Evolutionary conservation across 2,888 invertebrate species (phyloP).

Genomic region (Torymus texanus): DNA sequence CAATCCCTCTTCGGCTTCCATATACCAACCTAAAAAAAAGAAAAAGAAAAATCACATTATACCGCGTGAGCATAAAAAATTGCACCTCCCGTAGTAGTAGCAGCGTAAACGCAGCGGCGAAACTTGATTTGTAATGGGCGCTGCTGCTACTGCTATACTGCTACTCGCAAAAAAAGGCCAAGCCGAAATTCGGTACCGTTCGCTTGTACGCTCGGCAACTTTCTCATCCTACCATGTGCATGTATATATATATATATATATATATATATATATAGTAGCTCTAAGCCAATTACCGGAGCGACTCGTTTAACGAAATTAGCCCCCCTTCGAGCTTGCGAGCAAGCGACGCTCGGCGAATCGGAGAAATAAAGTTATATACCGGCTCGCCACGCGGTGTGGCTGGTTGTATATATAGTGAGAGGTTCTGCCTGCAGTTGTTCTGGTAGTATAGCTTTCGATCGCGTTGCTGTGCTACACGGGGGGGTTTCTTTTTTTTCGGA

Average conservation of each 20-base stretch:
- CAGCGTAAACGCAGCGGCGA: not conserved
- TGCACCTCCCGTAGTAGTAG: not conserved
- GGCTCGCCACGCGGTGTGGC: not conserved
- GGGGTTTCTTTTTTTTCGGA: too few relatives aligned
- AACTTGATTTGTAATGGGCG: slow-evolving; percentile 27
- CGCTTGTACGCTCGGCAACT: not conserved
- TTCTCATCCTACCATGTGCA: not conserved
- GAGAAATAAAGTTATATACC: slow-evolving; percentile 71
- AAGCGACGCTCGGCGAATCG: slow-evolving; percentile 70
- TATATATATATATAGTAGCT: slow-evolving; percentile 62
- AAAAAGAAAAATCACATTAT: not conserved
- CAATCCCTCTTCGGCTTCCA: too few relatives aligned
- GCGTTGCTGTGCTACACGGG: too few relatives aligned
- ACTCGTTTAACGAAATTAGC: slow-evolving; percentile 75
- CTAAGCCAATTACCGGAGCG: slow-evolving; percentile 74
- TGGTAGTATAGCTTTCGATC: not conserved
- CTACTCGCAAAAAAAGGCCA: slow-evolving; percentile 23
- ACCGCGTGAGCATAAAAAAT: not conserved
- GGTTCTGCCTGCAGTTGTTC: not conserved
- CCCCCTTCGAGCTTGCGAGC: slow-evolving; percentile 22
- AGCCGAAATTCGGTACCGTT: slow-evolving; percentile 32
- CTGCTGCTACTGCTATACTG: not conserved
- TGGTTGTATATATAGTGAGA: not conserved
- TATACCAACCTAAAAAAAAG: not conserved
- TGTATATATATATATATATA: slow-evolving; percentile 54